Base-by-base conservation (phyloP, 2,797 vertebrate genomes). In the Mareca strepera region DNA sequence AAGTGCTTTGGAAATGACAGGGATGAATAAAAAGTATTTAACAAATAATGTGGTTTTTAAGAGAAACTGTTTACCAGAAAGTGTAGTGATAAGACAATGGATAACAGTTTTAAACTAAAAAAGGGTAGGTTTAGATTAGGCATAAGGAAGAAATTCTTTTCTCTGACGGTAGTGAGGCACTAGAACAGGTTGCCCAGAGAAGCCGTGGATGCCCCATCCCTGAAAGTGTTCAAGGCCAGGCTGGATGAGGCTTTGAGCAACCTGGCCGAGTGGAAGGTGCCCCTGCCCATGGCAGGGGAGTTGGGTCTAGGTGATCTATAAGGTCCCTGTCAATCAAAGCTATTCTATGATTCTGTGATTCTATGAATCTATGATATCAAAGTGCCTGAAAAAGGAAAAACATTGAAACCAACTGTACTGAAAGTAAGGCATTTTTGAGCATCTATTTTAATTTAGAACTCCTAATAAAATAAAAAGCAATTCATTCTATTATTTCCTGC, bases 1-100 rank as follows among this genome's bases (percentile, higher is more conserved):
- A 86, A 66, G 25, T 67, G 31, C n/a, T 88, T 31, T 48, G 55
- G 17, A 33, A 88, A 84, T 60, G 60, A 68, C 41, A 84, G 46
- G n/a, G n/a, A 79, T 84, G 22, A 89, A 58, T 78, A 93, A 92
- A 52, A 95, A 82, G 86, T 82, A 75, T 35, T 72, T 92, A 78
- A 83, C 59, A 62, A 83, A 83, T 83, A 88, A 85, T 50, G 16
- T 81, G 59, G 44, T 75, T 6, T 2, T 82, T 87, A 26, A 33
- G 25, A 60, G 59, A 60, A 60, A 25, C 16, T 52, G 25, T 60
- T 60, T 60, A 60, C 26, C 35, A 60, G 23, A 13, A 25, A 60
- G 10, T 53, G 9, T 60, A 37, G 23, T 25, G 35, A 17, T 35
- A 37, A 35, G 35, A 60, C 59, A 37, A 37, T 10, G 23, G 59